Evolutionary conservation across 2,113 vertebrate species (phyloP), one percentile per base, ranked within the genome.

Genomic region (Brienomyrus brachyistius): DNA sequence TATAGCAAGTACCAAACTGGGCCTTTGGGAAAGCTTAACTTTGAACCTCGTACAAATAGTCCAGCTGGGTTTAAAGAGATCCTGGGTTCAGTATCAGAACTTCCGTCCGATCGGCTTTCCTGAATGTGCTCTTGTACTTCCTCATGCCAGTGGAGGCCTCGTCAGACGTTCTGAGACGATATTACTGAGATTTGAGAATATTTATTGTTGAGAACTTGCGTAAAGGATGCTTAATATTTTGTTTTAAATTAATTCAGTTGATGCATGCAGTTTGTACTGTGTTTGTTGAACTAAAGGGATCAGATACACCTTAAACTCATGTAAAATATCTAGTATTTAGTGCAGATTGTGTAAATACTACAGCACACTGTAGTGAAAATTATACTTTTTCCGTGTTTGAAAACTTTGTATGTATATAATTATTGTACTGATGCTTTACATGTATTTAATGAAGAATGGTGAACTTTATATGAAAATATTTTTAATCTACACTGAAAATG

Each of bases 181-280:
- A 88, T 82, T 56, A 56, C 52, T 45, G 50, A 80, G 77, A 50
- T 89, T 50, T 52, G 43, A 89, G 66, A 52, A 27, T 52, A 51
- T 66, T 27, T 47, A 85, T 82, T 43, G 52, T 82, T 59, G 54
- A 85, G 54, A 47, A 85, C 43, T 85, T 35, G 70, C 21, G 27
- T 82, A 66, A 59, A 85, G 3, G 43, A 35, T 66, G 43, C 21
- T 85, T 59, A 85, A 62, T 47, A 45, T 23, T 77, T 52, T 59
- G 77, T 83, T 52, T 4, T 43, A 82, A 89, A 89, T 66, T 31
- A 54, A 48, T 89, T 89, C 40, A 31, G 84, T 74, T 86, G 50
- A 87, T 15, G 89, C 89, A 90, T 90, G 89, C 56, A 52, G 21
- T 62, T 85, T 86, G 70, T 89, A 52, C 31, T 90, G 89, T 90